These are phyloP conservation scores for Orthosia cruda DNA, from an alignment of 2,888 invertebrate genomes.

Conservation along the genomic window DNA sequence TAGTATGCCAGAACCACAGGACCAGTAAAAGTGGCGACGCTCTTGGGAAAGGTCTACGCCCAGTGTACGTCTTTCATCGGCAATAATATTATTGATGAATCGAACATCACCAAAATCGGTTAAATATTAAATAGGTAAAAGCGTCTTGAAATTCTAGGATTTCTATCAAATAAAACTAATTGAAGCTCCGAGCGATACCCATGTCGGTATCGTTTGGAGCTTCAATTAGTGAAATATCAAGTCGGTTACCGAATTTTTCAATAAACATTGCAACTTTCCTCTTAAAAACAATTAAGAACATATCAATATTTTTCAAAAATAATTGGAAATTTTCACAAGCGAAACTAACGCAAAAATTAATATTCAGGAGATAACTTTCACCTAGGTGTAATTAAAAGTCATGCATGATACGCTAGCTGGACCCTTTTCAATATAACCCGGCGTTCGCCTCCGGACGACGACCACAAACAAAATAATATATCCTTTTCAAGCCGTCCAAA, in stretches of 20 bases:
- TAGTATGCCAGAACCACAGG: not conserved
- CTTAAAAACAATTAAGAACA: no score
- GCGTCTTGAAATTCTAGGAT: not conserved
- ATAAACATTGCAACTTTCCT: no score
- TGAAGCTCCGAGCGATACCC: not conserved
- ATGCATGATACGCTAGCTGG: conserved; percentile 13
- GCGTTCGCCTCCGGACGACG: conserved; percentile 17
- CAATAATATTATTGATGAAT: no score
- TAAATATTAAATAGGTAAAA: not conserved
- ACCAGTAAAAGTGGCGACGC: not conserved
- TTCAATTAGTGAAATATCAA: no score
- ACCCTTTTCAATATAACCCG: conserved; percentile 61
- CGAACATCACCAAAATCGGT: not conserved
- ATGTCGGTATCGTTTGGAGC: no score
- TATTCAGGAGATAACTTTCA: conserved; percentile 15
- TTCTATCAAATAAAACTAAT: not conserved
- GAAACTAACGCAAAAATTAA: conserved; percentile 34
- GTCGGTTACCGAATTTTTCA: no score
- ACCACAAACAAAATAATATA: conserved; percentile 63
- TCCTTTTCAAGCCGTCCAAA: conserved; percentile 36
- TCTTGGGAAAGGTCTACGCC: not conserved
- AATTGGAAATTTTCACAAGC: no score
- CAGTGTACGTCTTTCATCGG: not conserved
- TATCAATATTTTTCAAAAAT: not conserved
- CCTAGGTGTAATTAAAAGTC: conserved; percentile 56